Percentiles rank a stretch among this genome's conserved stretches.
phyloP scores from a whole-genome alignment of 2,888 invertebrate genomes.

The Tanaodytes sp. region DNA sequence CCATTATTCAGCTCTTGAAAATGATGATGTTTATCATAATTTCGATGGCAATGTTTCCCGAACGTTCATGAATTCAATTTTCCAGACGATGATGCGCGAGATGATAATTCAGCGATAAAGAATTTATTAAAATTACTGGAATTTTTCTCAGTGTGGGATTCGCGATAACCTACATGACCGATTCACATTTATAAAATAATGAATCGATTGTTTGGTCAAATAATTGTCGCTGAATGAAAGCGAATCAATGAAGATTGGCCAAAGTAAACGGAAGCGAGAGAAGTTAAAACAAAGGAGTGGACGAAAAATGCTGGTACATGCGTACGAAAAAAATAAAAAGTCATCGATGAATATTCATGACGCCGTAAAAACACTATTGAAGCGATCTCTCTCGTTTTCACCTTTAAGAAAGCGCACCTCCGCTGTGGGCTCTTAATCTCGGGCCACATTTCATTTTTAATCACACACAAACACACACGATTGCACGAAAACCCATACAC shows the following conservation, averaged over 20 bases:
- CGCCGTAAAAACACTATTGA: constrained; percentile 29
- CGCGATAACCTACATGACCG: too few species aligned
- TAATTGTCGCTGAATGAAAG: constrained; percentile 14
- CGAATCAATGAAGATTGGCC: not conserved
- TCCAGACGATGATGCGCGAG: too few species aligned
- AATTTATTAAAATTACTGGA: too few species aligned
- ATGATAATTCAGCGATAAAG: too few species aligned
- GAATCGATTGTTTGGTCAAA: too few species aligned
- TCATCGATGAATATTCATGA: constrained; percentile 43
- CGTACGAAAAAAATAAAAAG: not conserved
- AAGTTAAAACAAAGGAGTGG: not conserved
- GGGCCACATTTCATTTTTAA: constrained; percentile 45
- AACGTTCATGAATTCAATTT: too few species aligned
- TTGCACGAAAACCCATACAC: constrained; percentile 1
- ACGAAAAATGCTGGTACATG: constrained; percentile 4
- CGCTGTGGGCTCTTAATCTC: constrained; percentile 33
- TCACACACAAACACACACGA: too few species aligned
- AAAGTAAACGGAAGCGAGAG: not conserved
- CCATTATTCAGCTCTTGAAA: too few species aligned
- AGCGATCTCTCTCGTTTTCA: constrained; percentile 45
- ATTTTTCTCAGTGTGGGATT: too few species aligned
- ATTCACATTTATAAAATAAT: too few species aligned
- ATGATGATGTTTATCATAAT: too few species aligned
- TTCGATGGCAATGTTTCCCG: too few species aligned
- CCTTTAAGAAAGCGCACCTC: constrained; percentile 45